Base-by-base conservation (phyloP, 2,113 vertebrate species). In the Channa maculata region DNA sequence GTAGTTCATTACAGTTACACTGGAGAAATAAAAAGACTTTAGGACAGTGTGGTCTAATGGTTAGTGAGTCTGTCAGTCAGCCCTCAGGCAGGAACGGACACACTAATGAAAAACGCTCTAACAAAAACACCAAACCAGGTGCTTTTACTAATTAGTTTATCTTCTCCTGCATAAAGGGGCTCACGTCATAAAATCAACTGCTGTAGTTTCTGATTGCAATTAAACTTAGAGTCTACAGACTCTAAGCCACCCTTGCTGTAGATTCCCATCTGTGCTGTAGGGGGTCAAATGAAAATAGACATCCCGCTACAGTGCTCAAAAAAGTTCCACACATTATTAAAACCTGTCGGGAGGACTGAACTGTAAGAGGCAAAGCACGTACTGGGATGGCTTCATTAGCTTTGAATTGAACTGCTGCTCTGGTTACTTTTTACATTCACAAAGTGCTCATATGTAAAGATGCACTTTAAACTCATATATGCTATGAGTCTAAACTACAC, bases 71-170 rank as follows among this genome's bases (percentile, higher is more conserved):
- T 65, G 65, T 81, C 79, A 58, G 66, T 87, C 71, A 64, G 39
- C 51, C 0, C 36, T 50, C 4, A 15, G 59, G 38, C 44, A 7
- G 58, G 24, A 57, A 76, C 60, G 62, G 74, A 61, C 44, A 58
- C 53, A 59, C 57, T 24, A 24, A 63, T 44, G 44, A 43, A 55
- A 52, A 24, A 59, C 9, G 5, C 60, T 85, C 79, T 75, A 89
- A 85, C 59, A 77, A 79, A 88, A 90, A 88, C 85, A 86, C 70
- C 0, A 57, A 68, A 51, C 62, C 62, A 14, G 38, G 50, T 71
- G 64, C 65, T 77, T 88, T 77, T 63, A 60, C 58, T 84, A 85
- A 87, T 86, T 79, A 79, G 71, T 82, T 86, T 84, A 76, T 77
- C 79, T 54, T 71, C 51, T 65, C 55, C 64, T 57, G 53, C 86